These are phyloP conservation scores for Rhabditoides inermis DNA, from an alignment of 2,888 invertebrate genomes.

Conservation along the genomic window DNA sequence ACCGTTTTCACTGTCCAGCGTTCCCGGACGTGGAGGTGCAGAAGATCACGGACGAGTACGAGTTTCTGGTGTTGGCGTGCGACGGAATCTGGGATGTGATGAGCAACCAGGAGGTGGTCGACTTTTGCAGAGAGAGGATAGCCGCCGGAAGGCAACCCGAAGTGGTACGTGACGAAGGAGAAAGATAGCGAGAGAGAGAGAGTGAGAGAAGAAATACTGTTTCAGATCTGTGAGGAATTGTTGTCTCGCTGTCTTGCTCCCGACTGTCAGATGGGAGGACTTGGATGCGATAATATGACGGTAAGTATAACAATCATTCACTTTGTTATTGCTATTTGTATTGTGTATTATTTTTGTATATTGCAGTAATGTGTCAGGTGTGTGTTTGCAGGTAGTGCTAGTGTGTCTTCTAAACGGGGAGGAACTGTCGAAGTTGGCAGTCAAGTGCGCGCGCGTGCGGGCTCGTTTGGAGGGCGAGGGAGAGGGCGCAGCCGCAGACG, in stretches of 20 bases:
- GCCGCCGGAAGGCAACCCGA: constrained; percentile 78
- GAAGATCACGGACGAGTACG: constrained; percentile 77
- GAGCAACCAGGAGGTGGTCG: constrained; percentile 75
- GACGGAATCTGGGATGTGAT: constrained; percentile 99
- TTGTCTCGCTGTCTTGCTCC: constrained; percentile 91
- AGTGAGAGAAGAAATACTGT: background rate
- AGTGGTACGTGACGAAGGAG: constrained; percentile 57
- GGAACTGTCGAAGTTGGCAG: constrained; percentile 16
- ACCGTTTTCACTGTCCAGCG: constrained; percentile 59
- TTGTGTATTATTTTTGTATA: background rate
- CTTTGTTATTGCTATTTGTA: background rate
- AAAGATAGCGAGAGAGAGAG: too few species aligned
- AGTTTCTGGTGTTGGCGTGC: constrained; percentile 90
- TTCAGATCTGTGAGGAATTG: constrained; percentile 80
- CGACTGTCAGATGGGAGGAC: constrained; percentile 88
- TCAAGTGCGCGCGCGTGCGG: too few species aligned
- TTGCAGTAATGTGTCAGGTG: background rate
- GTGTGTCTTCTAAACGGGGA: constrained; percentile 37
- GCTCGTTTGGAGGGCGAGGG: constrained; percentile 1
- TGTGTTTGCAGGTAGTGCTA: constrained; percentile 21
- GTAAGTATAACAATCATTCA: constrained; percentile 56
- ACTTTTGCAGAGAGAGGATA: constrained; percentile 77
- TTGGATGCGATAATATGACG: constrained; percentile 97
- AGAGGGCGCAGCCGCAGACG: background rate
- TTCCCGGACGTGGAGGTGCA: constrained; percentile 81